These are phyloP conservation scores for Stigmatopora argus DNA, from an alignment of 2,113 vertebrate genomes.

Conservation along the genomic window DNA sequence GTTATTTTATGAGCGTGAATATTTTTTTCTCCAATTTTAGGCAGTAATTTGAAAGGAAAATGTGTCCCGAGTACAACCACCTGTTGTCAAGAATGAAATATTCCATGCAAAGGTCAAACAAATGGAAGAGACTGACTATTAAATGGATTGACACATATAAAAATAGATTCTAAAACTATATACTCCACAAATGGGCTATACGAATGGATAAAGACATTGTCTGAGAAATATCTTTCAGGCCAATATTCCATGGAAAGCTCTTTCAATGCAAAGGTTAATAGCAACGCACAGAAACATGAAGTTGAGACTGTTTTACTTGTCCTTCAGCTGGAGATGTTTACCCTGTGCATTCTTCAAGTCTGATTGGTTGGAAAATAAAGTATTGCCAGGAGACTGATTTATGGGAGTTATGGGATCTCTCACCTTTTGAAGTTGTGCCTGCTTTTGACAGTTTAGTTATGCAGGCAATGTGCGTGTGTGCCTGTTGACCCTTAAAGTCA, in stretches of 20 bases:
- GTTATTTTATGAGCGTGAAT: neutral
- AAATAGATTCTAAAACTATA: neutral
- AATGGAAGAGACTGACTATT: neutral
- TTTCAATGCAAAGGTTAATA: slow-evolving; percentile 1
- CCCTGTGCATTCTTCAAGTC: slow-evolving; percentile 52
- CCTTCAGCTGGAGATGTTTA: slow-evolving; percentile 69
- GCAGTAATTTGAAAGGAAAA: neutral
- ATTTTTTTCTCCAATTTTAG: neutral
- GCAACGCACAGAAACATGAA: neutral
- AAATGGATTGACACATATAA: neutral
- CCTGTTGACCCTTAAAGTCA: slow-evolving; percentile 14
- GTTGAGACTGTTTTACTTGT: slow-evolving; percentile 25
- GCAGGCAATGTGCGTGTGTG: slow-evolving; percentile 14
- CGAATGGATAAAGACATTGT: neutral
- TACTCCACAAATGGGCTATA: neutral
- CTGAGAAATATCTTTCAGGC: neutral
- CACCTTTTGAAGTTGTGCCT: slow-evolving; percentile 63
- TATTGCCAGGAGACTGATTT: slow-evolving; percentile 56
- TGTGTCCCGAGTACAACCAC: neutral
- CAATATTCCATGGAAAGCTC: neutral
- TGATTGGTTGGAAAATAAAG: slow-evolving; percentile 60
- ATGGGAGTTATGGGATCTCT: slow-evolving; percentile 61
- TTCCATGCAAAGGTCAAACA: neutral
- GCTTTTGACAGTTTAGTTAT: slow-evolving; percentile 56
- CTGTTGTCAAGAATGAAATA: neutral